Base-by-base conservation (phyloP, 2,888 invertebrate genomes). In the Pheosia tremula region DNA sequence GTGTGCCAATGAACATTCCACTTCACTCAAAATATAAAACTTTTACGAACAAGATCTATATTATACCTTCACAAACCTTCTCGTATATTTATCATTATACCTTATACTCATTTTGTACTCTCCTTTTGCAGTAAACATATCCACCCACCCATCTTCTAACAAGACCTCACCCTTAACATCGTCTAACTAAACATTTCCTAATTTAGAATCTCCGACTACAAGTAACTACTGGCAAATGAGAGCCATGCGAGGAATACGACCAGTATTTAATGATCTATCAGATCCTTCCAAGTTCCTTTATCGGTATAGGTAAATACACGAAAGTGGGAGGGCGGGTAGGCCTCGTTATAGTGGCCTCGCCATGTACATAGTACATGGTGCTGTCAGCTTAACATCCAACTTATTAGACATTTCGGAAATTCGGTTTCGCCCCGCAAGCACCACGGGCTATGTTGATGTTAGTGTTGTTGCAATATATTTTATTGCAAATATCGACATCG, bases 341-440 rank as follows among this genome's bases (percentile, higher is more conserved):
- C 86, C 87, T 80, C 58, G 66, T 58, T 70, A 66, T 60, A 71
- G 66, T 87, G 89, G 90, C 78, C 72, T 80, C 83, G 86, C 86
- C 88, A 84, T 83, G 86, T 88, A 89, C 85, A 87, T 88, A 87
- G 85, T 86, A 85, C 83, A 85, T 82, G 84, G 81, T 84, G 83
- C 87, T 87, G 90, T 89, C 84, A 82, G 87, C 85, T 91, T 91
- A 89, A 90, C 91, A 92, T 90, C 89, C 91, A 91, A 92, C 91
- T 93, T 92, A 93, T 93, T 93, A 93, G 91, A 93, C 91, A 87
- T 91, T 92, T 91, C 90, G 91, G 91, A 92, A 92, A 92, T 92
- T 91, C 89, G 91, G 91, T 92, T 91, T 91, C 83, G 87, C 89
- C 87, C 85, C 86, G 86, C 87, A 86, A 88, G 87, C 86, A 87